Conservation (phyloP, 2,888 invertebrate genomes). For the Acleris emargana region DNA sequence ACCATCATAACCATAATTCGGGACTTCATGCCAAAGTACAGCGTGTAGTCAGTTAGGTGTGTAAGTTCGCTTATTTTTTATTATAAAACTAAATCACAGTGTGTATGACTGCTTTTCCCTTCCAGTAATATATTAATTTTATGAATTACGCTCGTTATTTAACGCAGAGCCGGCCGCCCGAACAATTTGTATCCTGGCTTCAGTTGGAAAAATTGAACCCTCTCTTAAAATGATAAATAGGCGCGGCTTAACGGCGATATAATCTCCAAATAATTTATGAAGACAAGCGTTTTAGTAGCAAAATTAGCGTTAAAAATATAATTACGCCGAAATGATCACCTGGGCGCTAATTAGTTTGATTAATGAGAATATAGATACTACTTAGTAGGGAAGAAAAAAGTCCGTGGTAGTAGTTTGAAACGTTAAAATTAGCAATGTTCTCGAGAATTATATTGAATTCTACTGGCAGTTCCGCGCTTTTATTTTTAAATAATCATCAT, state of each 20-base stretch:
- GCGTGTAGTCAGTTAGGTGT: too few relatives aligned
- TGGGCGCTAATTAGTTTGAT: conserved; percentile 22
- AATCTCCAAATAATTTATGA: conserved; percentile 46
- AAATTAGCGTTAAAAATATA: conserved; percentile 42
- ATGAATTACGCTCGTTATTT: conserved; percentile 23
- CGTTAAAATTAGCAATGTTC: too few relatives aligned
- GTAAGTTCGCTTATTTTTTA: too few relatives aligned
- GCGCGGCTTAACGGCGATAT: conserved; percentile 30
- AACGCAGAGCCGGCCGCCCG: conserved; percentile 10
- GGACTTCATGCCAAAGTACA: too few relatives aligned
- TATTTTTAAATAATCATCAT: too few relatives aligned
- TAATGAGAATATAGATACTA: too few relatives aligned
- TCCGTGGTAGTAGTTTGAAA: too few relatives aligned
- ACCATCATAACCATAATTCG: too few relatives aligned
- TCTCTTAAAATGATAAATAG: conserved; percentile 37
- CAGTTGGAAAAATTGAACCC: conserved; percentile 35
- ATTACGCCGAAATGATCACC: conserved; percentile 43
- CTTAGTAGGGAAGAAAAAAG: too few relatives aligned
- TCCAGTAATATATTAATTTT: conserved; percentile 17
- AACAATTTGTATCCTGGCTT: conserved; percentile 11
- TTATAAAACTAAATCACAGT: too few relatives aligned
- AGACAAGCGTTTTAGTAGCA: conserved; percentile 48
- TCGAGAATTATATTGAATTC: too few relatives aligned
- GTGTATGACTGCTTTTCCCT: not conserved
- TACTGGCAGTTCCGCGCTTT: too few relatives aligned